phyloP scores from a whole-genome alignment of 2,113 vertebrate species.

The Varanus salvator region DNA sequence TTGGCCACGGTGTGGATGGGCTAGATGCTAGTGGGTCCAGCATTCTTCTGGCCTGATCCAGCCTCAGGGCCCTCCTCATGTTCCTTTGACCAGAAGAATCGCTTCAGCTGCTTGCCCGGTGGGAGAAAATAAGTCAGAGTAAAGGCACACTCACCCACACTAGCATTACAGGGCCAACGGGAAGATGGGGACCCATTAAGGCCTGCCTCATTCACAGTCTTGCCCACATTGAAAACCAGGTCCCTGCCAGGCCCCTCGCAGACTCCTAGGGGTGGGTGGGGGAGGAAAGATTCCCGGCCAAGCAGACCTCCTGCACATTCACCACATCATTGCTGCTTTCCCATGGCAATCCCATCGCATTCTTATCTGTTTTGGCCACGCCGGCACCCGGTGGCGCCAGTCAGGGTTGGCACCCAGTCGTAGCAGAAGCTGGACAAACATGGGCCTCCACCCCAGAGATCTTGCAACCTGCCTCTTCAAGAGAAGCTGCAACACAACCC shows the following conservation, averaged over 20 bases:
- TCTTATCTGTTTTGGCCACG: not conserved
- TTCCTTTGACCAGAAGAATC: no score
- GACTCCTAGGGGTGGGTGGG: no score
- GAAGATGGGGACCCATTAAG: no score
- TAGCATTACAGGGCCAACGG: no score
- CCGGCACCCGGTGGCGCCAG: not conserved
- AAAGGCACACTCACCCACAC: no score
- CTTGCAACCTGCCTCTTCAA: constrained; percentile 8
- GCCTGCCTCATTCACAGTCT: not conserved
- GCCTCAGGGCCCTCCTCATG: no score
- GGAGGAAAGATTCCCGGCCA: not conserved
- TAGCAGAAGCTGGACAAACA: not conserved
- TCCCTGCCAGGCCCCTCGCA: not conserved
- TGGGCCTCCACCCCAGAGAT: not conserved
- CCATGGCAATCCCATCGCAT: not conserved
- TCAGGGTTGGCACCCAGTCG: not conserved
- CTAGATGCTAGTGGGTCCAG: no score
- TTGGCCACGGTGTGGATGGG: no score
- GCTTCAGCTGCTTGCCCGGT: no score
- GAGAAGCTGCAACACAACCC: not conserved
- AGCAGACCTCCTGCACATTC: no score
- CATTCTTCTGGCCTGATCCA: no score
- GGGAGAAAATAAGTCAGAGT: no score
- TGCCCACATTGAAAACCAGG: not conserved
- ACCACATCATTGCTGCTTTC: not conserved